These are phyloP conservation scores for Caerostris darwini DNA, from an alignment of 1,140 invertebrate genomes.

Conservation along the genomic window DNA sequence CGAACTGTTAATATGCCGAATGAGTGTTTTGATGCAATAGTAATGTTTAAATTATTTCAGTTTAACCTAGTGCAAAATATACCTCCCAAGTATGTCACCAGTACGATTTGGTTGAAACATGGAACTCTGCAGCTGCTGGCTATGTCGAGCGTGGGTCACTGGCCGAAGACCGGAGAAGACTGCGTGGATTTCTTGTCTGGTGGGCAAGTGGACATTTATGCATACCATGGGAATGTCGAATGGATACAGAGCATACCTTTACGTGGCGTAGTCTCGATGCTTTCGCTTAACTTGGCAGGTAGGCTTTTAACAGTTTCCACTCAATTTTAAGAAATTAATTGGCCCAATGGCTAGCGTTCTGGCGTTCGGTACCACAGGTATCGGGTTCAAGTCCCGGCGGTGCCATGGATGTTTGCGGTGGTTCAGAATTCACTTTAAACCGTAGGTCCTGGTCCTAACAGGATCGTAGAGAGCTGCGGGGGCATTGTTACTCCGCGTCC, in stretches of 20 bases:
- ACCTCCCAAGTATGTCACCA: conserved; percentile 48
- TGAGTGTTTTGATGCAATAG: neutral
- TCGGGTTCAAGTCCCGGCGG: no score
- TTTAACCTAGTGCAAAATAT: conserved; percentile 53
- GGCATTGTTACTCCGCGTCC: no score
- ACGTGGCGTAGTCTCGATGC: conserved; percentile 50
- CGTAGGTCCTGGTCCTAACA: no score
- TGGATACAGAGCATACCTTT: conserved; percentile 66
- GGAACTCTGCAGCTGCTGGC: conserved; percentile 6
- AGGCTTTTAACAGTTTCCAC: neutral
- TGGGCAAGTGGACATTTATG: conserved; percentile 61
- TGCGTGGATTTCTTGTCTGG: conserved; percentile 40
- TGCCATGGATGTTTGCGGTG: no score
- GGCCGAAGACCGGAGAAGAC: conserved; percentile 23
- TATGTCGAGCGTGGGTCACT: conserved; percentile 35
- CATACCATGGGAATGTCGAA: neutral
- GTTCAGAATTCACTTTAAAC: no score
- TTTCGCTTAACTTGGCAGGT: conserved; percentile 52
- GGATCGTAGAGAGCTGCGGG: no score
- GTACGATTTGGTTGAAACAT: conserved; percentile 52
- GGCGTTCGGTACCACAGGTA: no score
- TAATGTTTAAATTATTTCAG: conserved; percentile 25
- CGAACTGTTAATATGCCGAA: no score
- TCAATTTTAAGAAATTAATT: no score
- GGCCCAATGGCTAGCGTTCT: no score